Conservation (phyloP, 2,797 vertebrate genomes). For the Phoxinus dragarum region DNA sequence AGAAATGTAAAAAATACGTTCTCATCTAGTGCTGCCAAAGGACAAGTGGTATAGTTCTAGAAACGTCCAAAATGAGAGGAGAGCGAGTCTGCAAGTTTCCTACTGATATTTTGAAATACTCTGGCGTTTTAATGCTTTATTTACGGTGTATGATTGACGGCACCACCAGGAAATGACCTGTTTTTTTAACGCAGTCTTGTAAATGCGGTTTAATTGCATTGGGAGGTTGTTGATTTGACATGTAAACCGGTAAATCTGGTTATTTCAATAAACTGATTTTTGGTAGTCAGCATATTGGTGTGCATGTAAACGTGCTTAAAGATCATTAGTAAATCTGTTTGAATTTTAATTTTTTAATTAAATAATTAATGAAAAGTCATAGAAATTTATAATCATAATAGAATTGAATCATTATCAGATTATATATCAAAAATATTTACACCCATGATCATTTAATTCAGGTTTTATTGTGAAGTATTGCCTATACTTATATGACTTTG, state of each 20-base stretch:
- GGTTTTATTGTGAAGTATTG: not conserved
- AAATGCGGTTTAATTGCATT: not conserved
- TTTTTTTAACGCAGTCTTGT: not conserved
- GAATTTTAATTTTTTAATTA: too few species aligned
- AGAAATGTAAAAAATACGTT: not conserved
- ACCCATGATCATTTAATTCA: not conserved
- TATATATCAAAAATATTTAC: too few species aligned
- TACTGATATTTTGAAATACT: not conserved
- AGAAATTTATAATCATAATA: not conserved
- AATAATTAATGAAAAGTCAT: not conserved
- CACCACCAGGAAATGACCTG: not conserved
- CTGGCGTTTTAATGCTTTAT: not conserved
- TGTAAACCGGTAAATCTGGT: not conserved
- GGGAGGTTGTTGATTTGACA: not conserved
- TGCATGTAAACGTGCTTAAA: not conserved
- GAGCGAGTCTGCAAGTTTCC: not conserved
- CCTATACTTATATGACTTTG: not conserved
- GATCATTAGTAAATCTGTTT: not conserved
- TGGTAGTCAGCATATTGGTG: not conserved
- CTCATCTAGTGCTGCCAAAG: not conserved
- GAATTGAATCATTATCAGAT: not conserved
- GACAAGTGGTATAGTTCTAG: not conserved
- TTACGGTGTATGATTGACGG: not conserved
- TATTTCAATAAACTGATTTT: not conserved
- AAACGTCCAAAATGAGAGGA: not conserved